These are phyloP conservation scores for Ciconia nigra DNA, from an alignment of 2,797 vertebrate genomes.

Conservation along the genomic window DNA sequence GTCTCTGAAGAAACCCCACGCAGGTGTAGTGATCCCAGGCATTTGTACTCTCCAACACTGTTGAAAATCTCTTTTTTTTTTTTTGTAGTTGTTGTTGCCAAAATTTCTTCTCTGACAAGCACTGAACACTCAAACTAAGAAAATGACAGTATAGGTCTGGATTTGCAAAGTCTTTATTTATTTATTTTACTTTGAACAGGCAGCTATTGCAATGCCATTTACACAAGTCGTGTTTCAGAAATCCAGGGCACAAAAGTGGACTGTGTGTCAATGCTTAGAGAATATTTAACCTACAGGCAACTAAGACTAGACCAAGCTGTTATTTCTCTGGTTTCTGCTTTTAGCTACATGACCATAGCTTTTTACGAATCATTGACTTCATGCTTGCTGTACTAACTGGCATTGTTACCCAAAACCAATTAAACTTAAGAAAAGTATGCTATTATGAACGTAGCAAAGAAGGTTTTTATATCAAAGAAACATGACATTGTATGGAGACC, in stretches of 20 bases:
- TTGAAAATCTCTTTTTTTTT: background rate
- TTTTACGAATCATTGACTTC: background rate
- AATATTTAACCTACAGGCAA: background rate
- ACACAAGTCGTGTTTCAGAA: background rate
- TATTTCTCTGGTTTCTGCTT: background rate
- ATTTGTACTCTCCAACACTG: background rate
- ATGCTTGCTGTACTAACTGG: background rate
- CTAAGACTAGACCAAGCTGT: background rate
- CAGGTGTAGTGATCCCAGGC: background rate
- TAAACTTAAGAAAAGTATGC: background rate
- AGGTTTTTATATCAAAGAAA: background rate
- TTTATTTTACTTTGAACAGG: background rate
- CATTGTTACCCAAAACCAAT: background rate
- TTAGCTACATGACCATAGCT: background rate
- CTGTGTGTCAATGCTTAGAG: background rate
- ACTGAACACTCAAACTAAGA: background rate
- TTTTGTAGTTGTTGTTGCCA: fast-evolving
- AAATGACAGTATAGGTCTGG: background rate
- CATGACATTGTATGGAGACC: background rate
- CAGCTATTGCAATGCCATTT: background rate
- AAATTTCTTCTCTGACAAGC: background rate
- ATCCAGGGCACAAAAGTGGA: background rate
- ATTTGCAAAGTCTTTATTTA: background rate
- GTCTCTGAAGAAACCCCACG: background rate
- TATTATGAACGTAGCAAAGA: background rate